Percentiles rank a stretch among this genome's conserved stretches.
These are phyloP conservation scores for Proisotoma minuta DNA, from an alignment of 2,888 invertebrate genomes.

Conservation along the genomic window DNA sequence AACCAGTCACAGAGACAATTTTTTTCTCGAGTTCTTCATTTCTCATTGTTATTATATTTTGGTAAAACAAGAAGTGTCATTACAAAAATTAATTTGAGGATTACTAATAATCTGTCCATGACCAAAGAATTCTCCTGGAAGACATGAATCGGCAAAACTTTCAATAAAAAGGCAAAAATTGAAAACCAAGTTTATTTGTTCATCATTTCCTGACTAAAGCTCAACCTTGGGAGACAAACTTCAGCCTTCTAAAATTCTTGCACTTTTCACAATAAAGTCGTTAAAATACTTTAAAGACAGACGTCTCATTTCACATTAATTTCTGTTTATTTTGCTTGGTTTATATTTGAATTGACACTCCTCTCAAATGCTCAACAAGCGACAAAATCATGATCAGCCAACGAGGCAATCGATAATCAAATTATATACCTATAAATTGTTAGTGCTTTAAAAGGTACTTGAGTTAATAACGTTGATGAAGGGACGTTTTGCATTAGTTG, in stretches of 20 bases:
- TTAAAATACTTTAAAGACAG: not conserved
- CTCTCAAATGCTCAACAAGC: not conserved
- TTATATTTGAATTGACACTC: not conserved
- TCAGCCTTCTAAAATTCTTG: conserved; percentile 13
- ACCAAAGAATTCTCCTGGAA: not conserved
- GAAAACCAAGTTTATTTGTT: not conserved
- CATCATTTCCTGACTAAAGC: not conserved
- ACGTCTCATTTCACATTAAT: not conserved
- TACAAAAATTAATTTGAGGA: not conserved
- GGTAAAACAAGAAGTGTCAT: not conserved
- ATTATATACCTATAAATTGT: no score
- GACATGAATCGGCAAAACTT: not conserved
- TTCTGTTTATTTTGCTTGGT: not conserved
- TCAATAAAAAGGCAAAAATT: not conserved
- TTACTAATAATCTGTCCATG: not conserved
- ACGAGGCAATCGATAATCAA: no score
- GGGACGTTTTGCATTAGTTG: no score
- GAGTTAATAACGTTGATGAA: no score
- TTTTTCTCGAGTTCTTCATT: not conserved
- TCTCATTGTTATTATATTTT: not conserved
- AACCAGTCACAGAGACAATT: no score
- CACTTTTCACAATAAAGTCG: conserved; percentile 11
- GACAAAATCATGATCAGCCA: no score
- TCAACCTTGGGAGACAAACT: not conserved
- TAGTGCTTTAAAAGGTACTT: no score